Evolutionary conservation across 2,888 invertebrate species (phyloP).

Genomic region (Gymnocheta viridis): DNA sequence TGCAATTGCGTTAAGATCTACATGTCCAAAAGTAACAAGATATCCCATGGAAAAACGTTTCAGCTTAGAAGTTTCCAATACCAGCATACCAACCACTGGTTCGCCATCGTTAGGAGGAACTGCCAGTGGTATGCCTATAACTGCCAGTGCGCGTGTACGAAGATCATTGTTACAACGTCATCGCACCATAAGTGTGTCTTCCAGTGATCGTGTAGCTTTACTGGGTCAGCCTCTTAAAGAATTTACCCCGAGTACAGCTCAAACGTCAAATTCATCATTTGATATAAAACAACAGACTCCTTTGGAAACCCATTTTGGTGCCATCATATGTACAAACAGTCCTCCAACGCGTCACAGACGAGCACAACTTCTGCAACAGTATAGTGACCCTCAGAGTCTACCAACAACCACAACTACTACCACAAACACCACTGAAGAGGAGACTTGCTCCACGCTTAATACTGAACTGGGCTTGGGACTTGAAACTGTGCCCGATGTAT

Average conservation of each 20-base stretch:
- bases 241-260: slow-evolving; percentile 70
- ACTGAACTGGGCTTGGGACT: slow-evolving; percentile 76
- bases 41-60: slow-evolving; percentile 74
- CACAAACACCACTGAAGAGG: slow-evolving; percentile 79
- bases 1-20: not conserved
- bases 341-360: slow-evolving; percentile 76
- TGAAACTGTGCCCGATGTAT: slow-evolving; percentile 55
- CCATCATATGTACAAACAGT: slow-evolving; percentile 75
- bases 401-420: slow-evolving; percentile 78
- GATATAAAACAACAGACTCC: slow-evolving; percentile 70
- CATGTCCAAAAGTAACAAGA: slow-evolving; percentile 21
- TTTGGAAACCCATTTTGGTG: slow-evolving; percentile 79
- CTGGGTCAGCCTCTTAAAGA: slow-evolving; percentile 76
- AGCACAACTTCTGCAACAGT: slow-evolving; percentile 78
- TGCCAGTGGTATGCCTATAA: slow-evolving; percentile 39
- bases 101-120: slow-evolving; percentile 45
- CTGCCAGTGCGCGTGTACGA: slow-evolving; percentile 72
- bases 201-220: slow-evolving; percentile 76
- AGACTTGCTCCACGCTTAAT: slow-evolving; percentile 80
- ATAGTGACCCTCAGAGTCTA: slow-evolving; percentile 80
- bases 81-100: slow-evolving; percentile 48
- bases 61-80: slow-evolving; percentile 72
- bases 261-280: slow-evolving; percentile 71
- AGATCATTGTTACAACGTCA: slow-evolving; percentile 78
- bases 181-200: slow-evolving; percentile 78